phyloP scores from a whole-genome alignment of 2,797 vertebrate genomes.

The Acropternis orthonyx region DNA sequence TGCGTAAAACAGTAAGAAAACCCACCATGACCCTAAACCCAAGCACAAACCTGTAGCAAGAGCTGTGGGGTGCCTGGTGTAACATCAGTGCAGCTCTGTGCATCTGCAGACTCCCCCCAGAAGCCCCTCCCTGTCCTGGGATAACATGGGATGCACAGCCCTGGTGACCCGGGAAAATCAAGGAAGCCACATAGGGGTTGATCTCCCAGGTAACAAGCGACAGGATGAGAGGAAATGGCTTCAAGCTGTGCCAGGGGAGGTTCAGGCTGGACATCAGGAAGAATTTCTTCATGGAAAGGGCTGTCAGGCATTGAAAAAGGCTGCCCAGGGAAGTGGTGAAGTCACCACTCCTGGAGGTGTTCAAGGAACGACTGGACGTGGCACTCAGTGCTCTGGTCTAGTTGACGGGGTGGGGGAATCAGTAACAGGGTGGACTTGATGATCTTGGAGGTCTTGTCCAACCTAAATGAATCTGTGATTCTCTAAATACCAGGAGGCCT shows the following conservation, averaged over 20 bases:
- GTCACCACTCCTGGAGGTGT: neutral
- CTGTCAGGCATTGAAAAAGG: neutral
- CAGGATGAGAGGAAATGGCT: neutral
- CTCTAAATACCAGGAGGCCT: neutral
- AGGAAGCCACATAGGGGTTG: fast-evolving
- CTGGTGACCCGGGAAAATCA: neutral
- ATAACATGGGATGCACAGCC: neutral
- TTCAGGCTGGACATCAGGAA: neutral
- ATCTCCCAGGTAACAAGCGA: neutral
- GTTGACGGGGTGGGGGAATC: neutral
- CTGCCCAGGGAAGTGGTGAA: neutral
- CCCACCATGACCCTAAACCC: neutral
- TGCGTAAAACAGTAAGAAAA: neutral
- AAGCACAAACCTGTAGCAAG: neutral
- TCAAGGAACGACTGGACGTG: neutral
- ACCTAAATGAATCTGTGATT: neutral
- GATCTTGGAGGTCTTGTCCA: neutral
- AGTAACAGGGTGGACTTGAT: fast-evolving
- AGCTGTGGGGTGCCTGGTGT: neutral
- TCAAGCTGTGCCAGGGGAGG: neutral
- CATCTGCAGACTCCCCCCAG: neutral
- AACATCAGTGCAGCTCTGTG: neutral
- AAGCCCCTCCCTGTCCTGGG: neutral
- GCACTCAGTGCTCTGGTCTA: neutral
- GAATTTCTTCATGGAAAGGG: neutral